These are phyloP conservation scores for Drosophila saltans DNA, from an alignment of 1,140 invertebrate genomes.

Conservation along the genomic window DNA sequence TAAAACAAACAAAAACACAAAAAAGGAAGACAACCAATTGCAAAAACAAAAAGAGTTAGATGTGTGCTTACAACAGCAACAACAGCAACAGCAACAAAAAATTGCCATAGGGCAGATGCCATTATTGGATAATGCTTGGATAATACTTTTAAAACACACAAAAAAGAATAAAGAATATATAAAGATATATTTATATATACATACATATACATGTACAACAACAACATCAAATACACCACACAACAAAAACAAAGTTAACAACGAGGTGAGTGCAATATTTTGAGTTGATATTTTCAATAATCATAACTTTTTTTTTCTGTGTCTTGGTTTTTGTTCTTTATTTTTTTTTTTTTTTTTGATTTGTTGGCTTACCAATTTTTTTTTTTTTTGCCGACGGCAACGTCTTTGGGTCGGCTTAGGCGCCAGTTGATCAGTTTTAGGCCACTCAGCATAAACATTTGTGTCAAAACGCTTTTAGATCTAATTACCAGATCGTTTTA, in stretches of 20 bases:
- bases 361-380: conserved; percentile 19
- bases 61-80: conserved; percentile 39
- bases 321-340: not conserved
- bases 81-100: conserved; percentile 14
- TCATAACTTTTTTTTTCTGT: not conserved
- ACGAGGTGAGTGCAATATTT: conserved; percentile 51
- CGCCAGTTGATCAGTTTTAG: conserved; percentile 27
- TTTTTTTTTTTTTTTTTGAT: conserved; percentile 5
- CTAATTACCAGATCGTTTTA: conserved; percentile 46
- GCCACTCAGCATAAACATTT: conserved; percentile 16
- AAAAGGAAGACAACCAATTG: too few relatives aligned
- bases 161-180: too few relatives aligned
- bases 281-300: not conserved
- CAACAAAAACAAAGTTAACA: not conserved
- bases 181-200: too few relatives aligned
- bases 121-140: conserved; percentile 76
- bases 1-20: too few relatives aligned
- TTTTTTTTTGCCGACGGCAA: conserved; percentile 56
- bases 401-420: conserved; percentile 53
- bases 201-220: too few relatives aligned
- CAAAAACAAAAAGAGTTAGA: conserved; percentile 34
- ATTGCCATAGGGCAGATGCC: conserved; percentile 24
- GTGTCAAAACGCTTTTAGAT: conserved; percentile 52
- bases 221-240: too few relatives aligned
- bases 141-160: conserved; percentile 48